Percentiles rank a stretch among this genome's conserved stretches.
Evolutionary conservation across 2,113 vertebrate species (phyloP).

Genomic region (Hylia prasina): DNA sequence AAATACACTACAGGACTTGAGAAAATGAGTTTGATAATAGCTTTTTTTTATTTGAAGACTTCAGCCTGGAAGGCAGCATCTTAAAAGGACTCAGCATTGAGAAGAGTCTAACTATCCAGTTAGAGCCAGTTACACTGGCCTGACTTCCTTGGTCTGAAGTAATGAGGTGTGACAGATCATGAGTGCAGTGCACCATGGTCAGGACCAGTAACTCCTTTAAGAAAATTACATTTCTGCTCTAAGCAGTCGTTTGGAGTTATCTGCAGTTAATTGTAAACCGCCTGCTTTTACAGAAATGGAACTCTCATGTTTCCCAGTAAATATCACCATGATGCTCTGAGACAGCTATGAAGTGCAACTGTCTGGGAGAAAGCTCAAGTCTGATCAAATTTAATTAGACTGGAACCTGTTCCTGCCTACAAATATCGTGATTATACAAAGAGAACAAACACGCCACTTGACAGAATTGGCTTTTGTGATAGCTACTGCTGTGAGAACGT

Average conservation of each 20-base stretch:
- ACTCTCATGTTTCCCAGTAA: background rate
- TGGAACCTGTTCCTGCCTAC: slow-evolving; percentile 13
- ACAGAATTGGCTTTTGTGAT: background rate
- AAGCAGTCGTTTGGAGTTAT: slow-evolving; percentile 6
- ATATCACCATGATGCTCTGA: background rate
- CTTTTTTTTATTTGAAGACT: background rate
- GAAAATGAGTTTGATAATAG: too few species aligned
- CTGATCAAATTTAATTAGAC: slow-evolving; percentile 3
- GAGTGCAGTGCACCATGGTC: slow-evolving; percentile 8
- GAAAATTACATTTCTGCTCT: slow-evolving; percentile 10
- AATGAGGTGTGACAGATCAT: slow-evolving; percentile 28
- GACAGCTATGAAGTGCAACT: background rate
- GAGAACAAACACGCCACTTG: background rate
- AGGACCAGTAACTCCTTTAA: background rate
- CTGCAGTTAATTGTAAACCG: slow-evolving; percentile 18
- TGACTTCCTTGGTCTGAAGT: background rate
- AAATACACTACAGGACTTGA: background rate
- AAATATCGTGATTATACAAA: background rate
- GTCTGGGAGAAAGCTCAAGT: background rate
- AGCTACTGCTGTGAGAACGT: background rate
- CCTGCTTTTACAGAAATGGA: background rate
- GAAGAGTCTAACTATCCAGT: background rate
- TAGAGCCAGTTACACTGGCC: background rate
- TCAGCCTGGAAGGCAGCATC: slow-evolving; percentile 13
- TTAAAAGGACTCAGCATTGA: background rate